A percentile compares a stretch with the other conserved stretches of the same genome.
These are phyloP conservation scores for Drosophila eugracilis DNA, from an alignment of 1,140 invertebrate species.

Conservation along the genomic window DNA sequence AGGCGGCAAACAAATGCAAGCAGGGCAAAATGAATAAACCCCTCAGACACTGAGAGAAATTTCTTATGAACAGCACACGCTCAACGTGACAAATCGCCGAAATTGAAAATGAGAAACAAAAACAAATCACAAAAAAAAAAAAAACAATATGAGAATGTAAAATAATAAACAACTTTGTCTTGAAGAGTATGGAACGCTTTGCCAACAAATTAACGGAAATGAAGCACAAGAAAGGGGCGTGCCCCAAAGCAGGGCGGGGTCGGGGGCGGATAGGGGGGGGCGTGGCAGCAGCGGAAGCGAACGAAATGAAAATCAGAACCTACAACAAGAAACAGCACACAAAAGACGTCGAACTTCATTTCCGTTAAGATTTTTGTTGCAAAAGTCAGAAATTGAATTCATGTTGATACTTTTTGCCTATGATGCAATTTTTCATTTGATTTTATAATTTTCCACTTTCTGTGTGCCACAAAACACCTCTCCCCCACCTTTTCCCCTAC, in stretches of 20 bases:
- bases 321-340: constrained; percentile 51
- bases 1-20: constrained; percentile 69
- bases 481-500: not conserved
- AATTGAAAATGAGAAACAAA: constrained; percentile 14
- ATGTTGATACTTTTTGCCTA: constrained; percentile 84
- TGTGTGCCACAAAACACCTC: constrained; percentile 53
- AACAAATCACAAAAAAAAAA: constrained; percentile 14
- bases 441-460: constrained; percentile 74
- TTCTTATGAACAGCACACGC: constrained; percentile 38
- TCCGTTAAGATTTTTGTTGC: constrained; percentile 84
- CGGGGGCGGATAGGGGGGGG: constrained; percentile 19
- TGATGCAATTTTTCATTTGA: constrained; percentile 74
- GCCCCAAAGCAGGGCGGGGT: constrained; percentile 19
- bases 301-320: constrained; percentile 34
- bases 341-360: constrained; percentile 77
- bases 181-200: constrained; percentile 85
- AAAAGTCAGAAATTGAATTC: constrained; percentile 79
- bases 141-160: constrained; percentile 84
- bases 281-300: constrained; percentile 53
- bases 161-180: constrained; percentile 84
- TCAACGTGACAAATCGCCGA: constrained; percentile 26
- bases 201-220: constrained; percentile 85
- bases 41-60: constrained; percentile 40
- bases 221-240: constrained; percentile 66
- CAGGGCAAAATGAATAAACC: constrained; percentile 49